These are phyloP conservation scores for Steatocranus sp. DNA, from an alignment of 2,797 vertebrate species.

Conservation along the genomic window DNA sequence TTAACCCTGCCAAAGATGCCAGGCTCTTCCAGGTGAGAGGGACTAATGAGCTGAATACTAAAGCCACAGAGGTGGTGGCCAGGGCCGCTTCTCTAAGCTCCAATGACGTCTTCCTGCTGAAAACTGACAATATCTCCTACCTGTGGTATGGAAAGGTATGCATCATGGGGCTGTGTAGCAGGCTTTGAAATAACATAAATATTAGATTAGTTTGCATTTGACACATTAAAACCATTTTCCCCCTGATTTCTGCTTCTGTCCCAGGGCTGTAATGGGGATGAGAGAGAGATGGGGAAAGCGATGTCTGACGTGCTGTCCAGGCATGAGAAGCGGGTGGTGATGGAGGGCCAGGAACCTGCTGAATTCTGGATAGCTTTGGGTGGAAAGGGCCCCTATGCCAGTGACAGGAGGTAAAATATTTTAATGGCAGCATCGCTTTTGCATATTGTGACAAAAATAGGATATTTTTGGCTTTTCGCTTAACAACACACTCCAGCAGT, in stretches of 20 bases:
- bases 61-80: conserved; percentile 82
- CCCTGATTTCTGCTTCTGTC: not conserved
- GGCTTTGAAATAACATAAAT: not conserved
- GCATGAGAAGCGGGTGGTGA: conserved; percentile 83
- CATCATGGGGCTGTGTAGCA: not conserved
- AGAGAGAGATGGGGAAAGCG: conserved; percentile 83
- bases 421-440: not conserved
- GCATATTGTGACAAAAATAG: not conserved
- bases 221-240: rapidly evolving
- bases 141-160: conserved; percentile 92
- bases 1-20: conserved; percentile 32
- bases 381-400: conserved; percentile 86
- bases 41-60: conserved; percentile 82
- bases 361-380: conserved; percentile 89
- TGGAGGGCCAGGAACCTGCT: conserved; percentile 87
- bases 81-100: conserved; percentile 84
- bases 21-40: conserved; percentile 89
- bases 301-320: conserved; percentile 81
- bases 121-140: conserved; percentile 73
- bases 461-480: not conserved
- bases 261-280: conserved; percentile 90
- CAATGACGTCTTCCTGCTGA: conserved; percentile 86
- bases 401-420: conserved; percentile 80
- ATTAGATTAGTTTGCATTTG: not conserved
- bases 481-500: not conserved